Percentiles rank a stretch among this genome's conserved stretches.
Conservation (phyloP, 2,797 vertebrate genomes). For the Nothura maculosa region DNA sequence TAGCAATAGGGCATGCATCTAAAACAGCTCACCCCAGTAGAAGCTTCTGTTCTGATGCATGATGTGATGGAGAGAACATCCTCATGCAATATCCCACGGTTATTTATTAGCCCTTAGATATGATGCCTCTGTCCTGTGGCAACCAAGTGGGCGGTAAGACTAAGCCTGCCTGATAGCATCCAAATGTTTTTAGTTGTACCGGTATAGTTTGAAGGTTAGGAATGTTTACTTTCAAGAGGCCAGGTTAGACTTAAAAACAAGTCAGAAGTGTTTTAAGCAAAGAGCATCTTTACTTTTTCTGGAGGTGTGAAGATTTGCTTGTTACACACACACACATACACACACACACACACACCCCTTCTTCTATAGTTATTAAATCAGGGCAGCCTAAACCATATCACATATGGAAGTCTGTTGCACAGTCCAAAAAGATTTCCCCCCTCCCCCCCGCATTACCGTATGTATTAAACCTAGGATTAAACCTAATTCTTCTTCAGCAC, state of each 20-base stretch:
- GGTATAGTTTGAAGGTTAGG: not conserved
- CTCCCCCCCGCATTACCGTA: not conserved
- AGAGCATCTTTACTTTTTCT: not conserved
- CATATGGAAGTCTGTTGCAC: not conserved
- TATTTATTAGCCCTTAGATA: not conserved
- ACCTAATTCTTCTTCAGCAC: not conserved
- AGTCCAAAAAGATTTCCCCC: not conserved
- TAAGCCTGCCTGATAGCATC: not conserved
- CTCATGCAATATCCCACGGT: not conserved
- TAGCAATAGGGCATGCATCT: constrained; percentile 26
- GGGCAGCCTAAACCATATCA: not conserved
- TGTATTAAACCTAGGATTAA: not conserved
- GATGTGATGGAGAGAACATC: not conserved
- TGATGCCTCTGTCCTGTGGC: not conserved
- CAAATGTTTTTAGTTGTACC: not conserved
- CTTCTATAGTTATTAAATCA: not conserved
- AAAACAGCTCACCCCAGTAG: constrained; percentile 4
- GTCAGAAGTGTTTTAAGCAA: not conserved
- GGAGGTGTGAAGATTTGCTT: not conserved
- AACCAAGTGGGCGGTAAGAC: not conserved
- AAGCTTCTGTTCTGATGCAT: not conserved
- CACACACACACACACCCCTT: not conserved
- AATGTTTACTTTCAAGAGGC: not conserved
- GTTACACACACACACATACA: not conserved
- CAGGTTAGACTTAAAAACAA: not conserved